phyloP scores from a whole-genome alignment of 2,797 vertebrate genomes.

The Propithecus deckenii region DNA sequence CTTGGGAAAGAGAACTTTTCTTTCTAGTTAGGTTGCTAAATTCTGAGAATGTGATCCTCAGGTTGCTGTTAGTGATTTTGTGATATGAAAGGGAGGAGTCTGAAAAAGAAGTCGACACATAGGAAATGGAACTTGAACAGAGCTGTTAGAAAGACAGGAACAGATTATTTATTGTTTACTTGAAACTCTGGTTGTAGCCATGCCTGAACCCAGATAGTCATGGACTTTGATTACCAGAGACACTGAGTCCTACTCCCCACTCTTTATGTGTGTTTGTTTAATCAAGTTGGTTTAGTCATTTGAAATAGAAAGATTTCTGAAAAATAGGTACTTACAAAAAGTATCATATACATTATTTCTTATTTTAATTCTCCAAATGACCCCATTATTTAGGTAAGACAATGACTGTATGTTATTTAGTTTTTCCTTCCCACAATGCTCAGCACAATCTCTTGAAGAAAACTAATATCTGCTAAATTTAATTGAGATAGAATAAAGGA shows the following conservation, averaged over 20 bases:
- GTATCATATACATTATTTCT: not conserved
- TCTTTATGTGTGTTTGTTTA: not conserved
- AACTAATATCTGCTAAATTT: not conserved
- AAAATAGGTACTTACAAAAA: not conserved
- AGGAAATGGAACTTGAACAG: not conserved
- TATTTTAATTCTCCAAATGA: not conserved
- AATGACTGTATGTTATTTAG: not conserved
- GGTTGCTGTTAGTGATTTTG: not conserved
- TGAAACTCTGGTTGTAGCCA: not conserved
- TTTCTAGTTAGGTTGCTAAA: not conserved
- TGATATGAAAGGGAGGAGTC: not conserved
- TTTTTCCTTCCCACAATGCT: not conserved
- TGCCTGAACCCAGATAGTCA: not conserved
- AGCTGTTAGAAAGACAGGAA: not conserved
- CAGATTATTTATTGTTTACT: not conserved
- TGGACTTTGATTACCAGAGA: not conserved
- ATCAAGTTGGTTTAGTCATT: not conserved
- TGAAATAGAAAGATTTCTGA: not conserved
- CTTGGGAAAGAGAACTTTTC: not conserved
- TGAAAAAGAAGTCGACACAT: too few relatives aligned
- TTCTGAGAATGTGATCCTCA: not conserved
- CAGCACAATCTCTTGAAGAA: not conserved
- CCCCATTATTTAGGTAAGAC: not conserved
- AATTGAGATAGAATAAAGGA: not conserved
- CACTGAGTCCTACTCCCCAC: not conserved